These are phyloP conservation scores for Plumapathes pennacea DNA, from an alignment of 92 coral and sea anemone genomes.

Conservation along the genomic window DNA sequence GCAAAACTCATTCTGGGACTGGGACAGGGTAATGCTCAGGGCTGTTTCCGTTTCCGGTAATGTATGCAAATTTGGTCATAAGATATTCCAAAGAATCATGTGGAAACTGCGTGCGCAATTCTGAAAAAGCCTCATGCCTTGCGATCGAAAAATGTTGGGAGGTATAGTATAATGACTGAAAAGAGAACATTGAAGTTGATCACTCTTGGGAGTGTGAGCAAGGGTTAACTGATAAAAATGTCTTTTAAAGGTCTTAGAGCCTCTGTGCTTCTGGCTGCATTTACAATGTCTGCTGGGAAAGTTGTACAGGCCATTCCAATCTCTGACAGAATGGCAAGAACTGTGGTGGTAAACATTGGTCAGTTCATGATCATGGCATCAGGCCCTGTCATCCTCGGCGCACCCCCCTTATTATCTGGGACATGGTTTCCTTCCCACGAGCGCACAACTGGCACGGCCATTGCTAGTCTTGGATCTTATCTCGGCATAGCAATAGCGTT, in stretches of 20 bases:
- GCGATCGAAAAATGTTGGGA: too few relatives aligned
- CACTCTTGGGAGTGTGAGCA: too few relatives aligned
- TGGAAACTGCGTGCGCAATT: too few relatives aligned
- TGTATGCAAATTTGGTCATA: too few relatives aligned
- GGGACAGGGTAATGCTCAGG: too few relatives aligned
- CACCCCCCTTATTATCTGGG: conserved; percentile 79
- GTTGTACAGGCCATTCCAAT: conserved; percentile 64
- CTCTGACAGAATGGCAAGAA: conserved; percentile 10
- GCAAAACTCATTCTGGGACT: too few relatives aligned
- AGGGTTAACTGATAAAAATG: too few relatives aligned
- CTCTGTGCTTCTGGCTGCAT: conserved; percentile 61
- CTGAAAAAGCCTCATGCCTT: too few relatives aligned
- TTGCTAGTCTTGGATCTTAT: conserved; percentile 57
- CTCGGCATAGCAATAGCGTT: conserved; percentile 63
- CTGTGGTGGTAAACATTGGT: conserved; percentile 62
- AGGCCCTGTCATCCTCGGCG: conserved; percentile 59
- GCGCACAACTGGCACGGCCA: conserved; percentile 80
- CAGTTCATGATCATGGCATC: conserved; percentile 65
- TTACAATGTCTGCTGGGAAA: conserved; percentile 58
- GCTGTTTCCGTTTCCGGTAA: too few relatives aligned
- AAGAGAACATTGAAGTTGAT: too few relatives aligned
- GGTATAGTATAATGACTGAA: too few relatives aligned
- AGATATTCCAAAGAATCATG: too few relatives aligned
- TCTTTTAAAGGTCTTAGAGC: conserved; percentile 55
- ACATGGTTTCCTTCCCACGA: conserved; percentile 83